Evolutionary conservation across 2,888 invertebrate species (phyloP).

Genomic region (Zygaena filipendulae): DNA sequence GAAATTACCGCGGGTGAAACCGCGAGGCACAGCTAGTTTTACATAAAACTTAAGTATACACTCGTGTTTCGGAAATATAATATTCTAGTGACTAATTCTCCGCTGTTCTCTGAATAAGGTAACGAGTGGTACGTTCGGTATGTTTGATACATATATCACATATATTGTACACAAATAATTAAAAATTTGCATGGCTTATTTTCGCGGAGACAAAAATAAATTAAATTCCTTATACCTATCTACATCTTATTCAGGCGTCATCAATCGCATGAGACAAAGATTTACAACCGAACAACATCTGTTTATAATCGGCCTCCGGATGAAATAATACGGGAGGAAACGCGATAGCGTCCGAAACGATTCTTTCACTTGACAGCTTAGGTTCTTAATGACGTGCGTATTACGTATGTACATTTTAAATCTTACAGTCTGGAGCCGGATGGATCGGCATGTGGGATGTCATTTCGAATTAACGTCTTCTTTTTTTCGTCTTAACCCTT

Average conservation of each 20-base stretch:
- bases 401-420: constrained; percentile 25
- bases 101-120: too few relatives aligned
- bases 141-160: too few relatives aligned
- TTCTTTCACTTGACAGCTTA: constrained; percentile 45
- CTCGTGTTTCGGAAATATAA: too few relatives aligned
- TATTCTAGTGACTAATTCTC: too few relatives aligned
- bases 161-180: too few relatives aligned
- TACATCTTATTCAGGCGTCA: constrained; percentile 2
- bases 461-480: constrained; percentile 32
- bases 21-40: too few relatives aligned
- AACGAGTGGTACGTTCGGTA: too few relatives aligned
- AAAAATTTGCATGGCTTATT: too few relatives aligned
- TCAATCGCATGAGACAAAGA: constrained; percentile 31
- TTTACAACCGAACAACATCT: constrained; percentile 53
- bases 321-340: constrained; percentile 46
- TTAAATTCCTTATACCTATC: too few relatives aligned
- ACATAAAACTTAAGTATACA: too few relatives aligned
- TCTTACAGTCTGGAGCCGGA: constrained; percentile 29
- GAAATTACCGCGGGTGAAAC: too few relatives aligned
- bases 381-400: constrained; percentile 41
- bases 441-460: constrained; percentile 38
- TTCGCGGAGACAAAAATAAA: too few relatives aligned
- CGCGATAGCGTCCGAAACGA: constrained; percentile 31
- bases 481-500: constrained; percentile 58
- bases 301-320: constrained; percentile 47